phyloP scores from a whole-genome alignment of 2,113 vertebrate species.

The Oxyruncus cristatus region DNA sequence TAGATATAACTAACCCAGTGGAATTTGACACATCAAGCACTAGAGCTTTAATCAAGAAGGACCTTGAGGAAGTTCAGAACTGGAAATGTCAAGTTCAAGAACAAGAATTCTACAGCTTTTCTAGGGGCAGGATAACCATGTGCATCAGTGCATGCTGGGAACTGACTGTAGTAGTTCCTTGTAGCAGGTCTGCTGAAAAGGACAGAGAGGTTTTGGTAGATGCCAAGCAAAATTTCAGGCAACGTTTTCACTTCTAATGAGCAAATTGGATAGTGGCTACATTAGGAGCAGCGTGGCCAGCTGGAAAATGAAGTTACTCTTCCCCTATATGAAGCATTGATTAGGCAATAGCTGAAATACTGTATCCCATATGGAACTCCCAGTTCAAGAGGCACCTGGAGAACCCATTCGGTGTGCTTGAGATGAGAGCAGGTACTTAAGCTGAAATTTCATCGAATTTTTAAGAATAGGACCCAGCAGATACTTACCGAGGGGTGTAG shows the following conservation, averaged over 20 bases:
- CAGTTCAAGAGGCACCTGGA: neutral
- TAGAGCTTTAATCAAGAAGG: neutral
- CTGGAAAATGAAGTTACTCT: neutral
- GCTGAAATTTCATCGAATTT: neutral
- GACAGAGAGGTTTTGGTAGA: neutral
- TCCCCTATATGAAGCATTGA: neutral
- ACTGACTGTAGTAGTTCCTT: neutral
- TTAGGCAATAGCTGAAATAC: neutral
- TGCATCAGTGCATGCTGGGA: neutral
- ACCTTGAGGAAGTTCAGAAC: neutral
- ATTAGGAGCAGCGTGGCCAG: neutral
- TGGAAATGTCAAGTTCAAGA: neutral
- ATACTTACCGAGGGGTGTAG: neutral
- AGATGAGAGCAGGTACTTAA: neutral
- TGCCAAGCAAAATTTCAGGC: neutral
- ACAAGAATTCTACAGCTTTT: neutral
- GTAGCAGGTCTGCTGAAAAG: neutral
- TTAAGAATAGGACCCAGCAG: neutral
- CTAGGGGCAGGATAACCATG: neutral
- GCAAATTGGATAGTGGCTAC: rapidly evolving
- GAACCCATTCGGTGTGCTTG: neutral
- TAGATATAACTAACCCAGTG: neutral
- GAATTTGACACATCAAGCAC: neutral
- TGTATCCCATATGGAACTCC: neutral
- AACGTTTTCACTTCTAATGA: neutral